A percentile compares a stretch with the other conserved stretches of the same genome.
Conservation (phyloP, 2,888 invertebrate species). For the Synergus umbraculus region DNA sequence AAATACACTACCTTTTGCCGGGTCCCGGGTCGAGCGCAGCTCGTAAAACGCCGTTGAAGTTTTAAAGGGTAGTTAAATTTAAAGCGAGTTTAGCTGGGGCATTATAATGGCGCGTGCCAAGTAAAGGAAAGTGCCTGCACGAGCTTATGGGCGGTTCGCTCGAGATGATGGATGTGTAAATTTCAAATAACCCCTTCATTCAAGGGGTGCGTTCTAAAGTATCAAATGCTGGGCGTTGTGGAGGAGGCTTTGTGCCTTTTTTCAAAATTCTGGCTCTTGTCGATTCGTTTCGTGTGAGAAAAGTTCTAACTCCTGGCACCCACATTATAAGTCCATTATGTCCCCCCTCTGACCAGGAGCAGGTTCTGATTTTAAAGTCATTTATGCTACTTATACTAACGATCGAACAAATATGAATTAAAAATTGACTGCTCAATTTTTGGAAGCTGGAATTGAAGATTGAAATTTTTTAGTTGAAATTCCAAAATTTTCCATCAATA, state of each 20-base stretch:
- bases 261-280: slow-evolving; percentile 53
- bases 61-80: slow-evolving; percentile 74
- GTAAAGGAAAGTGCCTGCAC: slow-evolving; percentile 54
- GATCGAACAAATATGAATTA: too few species aligned
- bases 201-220: slow-evolving; percentile 58
- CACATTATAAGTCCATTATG: slow-evolving; percentile 30
- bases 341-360: neutral
- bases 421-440: too few species aligned
- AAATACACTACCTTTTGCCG: slow-evolving; percentile 22
- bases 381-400: neutral
- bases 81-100: slow-evolving; percentile 68
- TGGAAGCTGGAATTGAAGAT: too few species aligned
- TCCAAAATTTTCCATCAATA: too few species aligned
- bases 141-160: slow-evolving; percentile 52
- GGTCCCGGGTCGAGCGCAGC: neutral
- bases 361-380: neutral
- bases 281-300: slow-evolving; percentile 44
- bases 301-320: neutral
- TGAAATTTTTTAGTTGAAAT: too few species aligned
- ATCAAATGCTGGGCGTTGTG: slow-evolving; percentile 62
- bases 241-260: slow-evolving; percentile 52
- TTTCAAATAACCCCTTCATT: slow-evolving; percentile 67
- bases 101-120: slow-evolving; percentile 73
- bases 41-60: slow-evolving; percentile 59
- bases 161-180: slow-evolving; percentile 73